Evolutionary conservation across 2,797 vertebrate genomes (phyloP), one percentile per base, ranked within the genome.

Genomic region (Cossypha caffra): DNA sequence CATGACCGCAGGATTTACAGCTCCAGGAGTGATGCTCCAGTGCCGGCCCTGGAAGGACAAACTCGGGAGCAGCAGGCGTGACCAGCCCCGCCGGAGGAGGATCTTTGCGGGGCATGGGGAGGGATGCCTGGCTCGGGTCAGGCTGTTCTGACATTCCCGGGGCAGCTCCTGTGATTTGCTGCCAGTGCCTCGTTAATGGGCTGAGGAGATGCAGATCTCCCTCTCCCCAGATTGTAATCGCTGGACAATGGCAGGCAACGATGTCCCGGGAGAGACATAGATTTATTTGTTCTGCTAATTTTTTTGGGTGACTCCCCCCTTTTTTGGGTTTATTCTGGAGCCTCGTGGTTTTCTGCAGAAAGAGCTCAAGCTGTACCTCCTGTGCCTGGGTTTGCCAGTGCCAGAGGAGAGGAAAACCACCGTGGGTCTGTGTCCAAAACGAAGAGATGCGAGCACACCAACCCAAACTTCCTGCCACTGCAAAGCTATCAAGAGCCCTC

Each of bases 11-110:
- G 68, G 48, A 58, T 77, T 86, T 42, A 11, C 33, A n/a, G 37
- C 2, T 31, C 8, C 0, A 1, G 35, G 7, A 38, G 48, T 0
- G 2, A 47, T 3, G 37, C 9, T 12, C 11, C 28, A 38, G 8
- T 0, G 1, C 29, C 7, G 66, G 16, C 3, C 0, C 37, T 29
- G 47, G 29, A 24, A 40, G 14, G 35, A 31, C 31, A 4, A 20
- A 28, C 33, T 14, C 11, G 1, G 26, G 72, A 64, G 51, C 82
- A 15, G 35, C 11, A 23, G 31, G 45, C 13, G 29, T 1, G 7
- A 47, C 6, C 26, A 31, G 38, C 26, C 3, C 0, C 16, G 1
- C 28, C 0, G 2, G 50, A 35, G 33, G 71, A 57, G 21, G 18
- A 29, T 81, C 14, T 28, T 18, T 5, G 8, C 7, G n/a, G 74